Evolutionary conservation across 2,113 vertebrate species (phyloP).

Genomic region (Phoenicopterus ruber): DNA sequence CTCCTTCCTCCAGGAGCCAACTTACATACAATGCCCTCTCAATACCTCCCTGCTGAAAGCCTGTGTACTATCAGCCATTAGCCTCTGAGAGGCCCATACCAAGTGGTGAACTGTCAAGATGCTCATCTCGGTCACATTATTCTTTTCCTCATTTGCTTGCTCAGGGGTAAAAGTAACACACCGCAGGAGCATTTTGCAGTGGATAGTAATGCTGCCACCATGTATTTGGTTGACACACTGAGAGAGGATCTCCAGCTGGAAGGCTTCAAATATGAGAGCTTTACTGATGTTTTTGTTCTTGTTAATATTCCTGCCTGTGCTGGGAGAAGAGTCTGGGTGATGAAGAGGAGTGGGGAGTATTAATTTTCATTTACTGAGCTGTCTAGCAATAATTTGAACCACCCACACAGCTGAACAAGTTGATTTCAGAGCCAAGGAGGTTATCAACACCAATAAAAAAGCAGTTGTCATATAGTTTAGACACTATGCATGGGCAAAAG

Average conservation of each 20-base stretch:
- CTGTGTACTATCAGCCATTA: not conserved
- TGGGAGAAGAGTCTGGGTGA: not conserved
- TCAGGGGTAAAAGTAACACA: not conserved
- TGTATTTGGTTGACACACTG: not conserved
- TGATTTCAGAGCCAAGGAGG: not conserved
- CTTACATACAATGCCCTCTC: not conserved
- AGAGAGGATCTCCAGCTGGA: not conserved
- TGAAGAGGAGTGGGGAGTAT: not conserved
- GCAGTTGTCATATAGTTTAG: not conserved
- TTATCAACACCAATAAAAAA: conserved; percentile 33
- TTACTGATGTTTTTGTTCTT: not conserved
- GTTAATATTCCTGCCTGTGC: not conserved
- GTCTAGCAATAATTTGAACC: conserved; percentile 7
- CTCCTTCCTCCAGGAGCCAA: not conserved
- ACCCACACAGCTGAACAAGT: not conserved
- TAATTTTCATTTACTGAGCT: conserved; percentile 33
- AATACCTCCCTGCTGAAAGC: not conserved
- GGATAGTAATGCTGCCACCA: not conserved
- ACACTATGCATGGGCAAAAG: not conserved
- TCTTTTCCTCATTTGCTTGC: not conserved
- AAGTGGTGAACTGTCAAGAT: not conserved
- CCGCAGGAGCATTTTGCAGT: not conserved
- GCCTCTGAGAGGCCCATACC: not conserved
- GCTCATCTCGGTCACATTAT: not conserved
- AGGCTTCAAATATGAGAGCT: not conserved